These are phyloP conservation scores for Hirtodrosophila trivittata DNA, from an alignment of 2,888 invertebrate genomes.

Conservation along the genomic window DNA sequence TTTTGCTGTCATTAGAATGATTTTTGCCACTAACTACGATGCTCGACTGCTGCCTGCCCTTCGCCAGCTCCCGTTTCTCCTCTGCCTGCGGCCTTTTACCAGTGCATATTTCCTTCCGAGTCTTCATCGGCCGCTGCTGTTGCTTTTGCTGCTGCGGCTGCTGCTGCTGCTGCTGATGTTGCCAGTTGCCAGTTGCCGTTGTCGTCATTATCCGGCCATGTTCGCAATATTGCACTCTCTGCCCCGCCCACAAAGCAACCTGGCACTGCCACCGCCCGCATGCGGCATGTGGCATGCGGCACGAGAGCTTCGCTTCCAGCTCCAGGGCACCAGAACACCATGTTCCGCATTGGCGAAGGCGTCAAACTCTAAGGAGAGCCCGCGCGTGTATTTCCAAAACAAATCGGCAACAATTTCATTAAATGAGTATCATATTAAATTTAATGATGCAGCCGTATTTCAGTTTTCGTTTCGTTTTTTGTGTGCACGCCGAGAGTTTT, in stretches of 20 bases:
- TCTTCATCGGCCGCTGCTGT: constrained; percentile 40
- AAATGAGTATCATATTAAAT: constrained; percentile 85
- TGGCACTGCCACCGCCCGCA: constrained; percentile 50
- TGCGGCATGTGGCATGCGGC: constrained; percentile 50
- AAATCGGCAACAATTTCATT: constrained; percentile 85
- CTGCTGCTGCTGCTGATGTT: constrained; percentile 18
- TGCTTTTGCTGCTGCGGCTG: constrained; percentile 7
- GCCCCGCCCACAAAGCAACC: constrained; percentile 56
- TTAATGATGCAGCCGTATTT: constrained; percentile 85
- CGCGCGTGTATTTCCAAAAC: constrained; percentile 84
- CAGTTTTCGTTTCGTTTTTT: constrained; percentile 82
- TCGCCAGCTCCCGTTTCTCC: not conserved
- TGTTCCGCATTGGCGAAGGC: constrained; percentile 66
- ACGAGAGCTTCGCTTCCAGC: constrained; percentile 38
- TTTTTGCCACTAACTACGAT: constrained; percentile 77
- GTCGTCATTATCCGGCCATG: constrained; percentile 76
- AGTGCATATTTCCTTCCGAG: constrained; percentile 58
- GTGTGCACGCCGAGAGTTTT: constrained; percentile 57
- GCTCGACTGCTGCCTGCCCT: constrained; percentile 30
- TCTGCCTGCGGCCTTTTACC: constrained; percentile 38
- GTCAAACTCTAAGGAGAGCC: constrained; percentile 63
- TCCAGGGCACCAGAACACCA: constrained; percentile 38
- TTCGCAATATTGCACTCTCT: constrained; percentile 77
- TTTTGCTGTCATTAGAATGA: constrained; percentile 80
- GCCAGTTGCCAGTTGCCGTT: constrained; percentile 38